Evolutionary conservation across 2,113 vertebrate genomes (phyloP).

Genomic region (Gopherus evgoodei): DNA sequence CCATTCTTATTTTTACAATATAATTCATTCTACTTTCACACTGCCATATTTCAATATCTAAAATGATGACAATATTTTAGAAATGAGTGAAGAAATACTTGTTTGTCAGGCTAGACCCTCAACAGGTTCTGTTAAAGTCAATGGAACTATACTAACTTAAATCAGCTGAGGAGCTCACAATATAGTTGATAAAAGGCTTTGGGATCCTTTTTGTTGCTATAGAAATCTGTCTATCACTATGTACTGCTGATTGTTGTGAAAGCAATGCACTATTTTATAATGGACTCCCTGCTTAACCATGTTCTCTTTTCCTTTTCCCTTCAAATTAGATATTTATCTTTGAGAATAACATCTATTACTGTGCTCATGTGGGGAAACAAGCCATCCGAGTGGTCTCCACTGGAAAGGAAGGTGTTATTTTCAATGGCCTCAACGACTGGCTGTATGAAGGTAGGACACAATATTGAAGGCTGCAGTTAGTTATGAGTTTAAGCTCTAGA

Average conservation of each 20-base stretch:
- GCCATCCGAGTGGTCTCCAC: slow-evolving; percentile 96
- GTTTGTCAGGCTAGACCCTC: not conserved
- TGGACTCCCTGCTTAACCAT: slow-evolving; percentile 29
- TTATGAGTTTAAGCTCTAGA: not conserved
- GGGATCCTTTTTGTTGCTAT: slow-evolving; percentile 13
- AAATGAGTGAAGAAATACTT: slow-evolving; percentile 26
- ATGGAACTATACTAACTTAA: not conserved
- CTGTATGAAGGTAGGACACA: slow-evolving; percentile 92
- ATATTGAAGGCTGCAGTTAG: slow-evolving; percentile 30
- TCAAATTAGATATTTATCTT: slow-evolving; percentile 94
- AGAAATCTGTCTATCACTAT: slow-evolving; percentile 40
- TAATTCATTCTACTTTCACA: too few species aligned
- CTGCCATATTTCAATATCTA: not conserved
- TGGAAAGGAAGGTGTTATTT: slow-evolving; percentile 94
- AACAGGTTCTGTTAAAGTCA: not conserved
- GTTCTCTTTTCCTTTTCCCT: slow-evolving; percentile 52
- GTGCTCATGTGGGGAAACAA: slow-evolving; percentile 92
- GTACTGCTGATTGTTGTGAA: slow-evolving; percentile 16
- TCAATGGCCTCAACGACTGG: slow-evolving; percentile 98
- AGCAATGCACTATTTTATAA: not conserved
- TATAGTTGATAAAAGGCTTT: not conserved
- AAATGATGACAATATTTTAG: not conserved
- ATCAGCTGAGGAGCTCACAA: not conserved
- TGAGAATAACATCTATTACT: slow-evolving; percentile 99
- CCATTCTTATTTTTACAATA: too few species aligned